Evolutionary conservation across 2,113 vertebrate genomes (phyloP), one percentile per base, ranked within the genome.

Genomic region (Spea bombifrons): DNA sequence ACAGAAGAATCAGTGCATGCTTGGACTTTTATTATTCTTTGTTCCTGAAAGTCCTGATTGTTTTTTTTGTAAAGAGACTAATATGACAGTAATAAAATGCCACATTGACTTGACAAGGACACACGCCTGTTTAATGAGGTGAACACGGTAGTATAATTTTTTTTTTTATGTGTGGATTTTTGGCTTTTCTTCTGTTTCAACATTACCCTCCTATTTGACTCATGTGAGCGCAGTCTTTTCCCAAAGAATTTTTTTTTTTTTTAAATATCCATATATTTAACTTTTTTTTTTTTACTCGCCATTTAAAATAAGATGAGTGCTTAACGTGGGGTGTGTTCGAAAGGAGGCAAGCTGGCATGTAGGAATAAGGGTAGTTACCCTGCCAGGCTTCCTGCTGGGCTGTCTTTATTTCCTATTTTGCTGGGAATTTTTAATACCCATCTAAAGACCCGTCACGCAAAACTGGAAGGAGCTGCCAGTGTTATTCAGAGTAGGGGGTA

Each of bases 221-320:
- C 43, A 80, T 80, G 77, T 80, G 71, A 73, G n/a, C 16, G 5
- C 9, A 85, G 83, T 84, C 65, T 87, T 85, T 85, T 86, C 84
- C 83, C 81, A 75, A 82, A 82, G 84, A 81, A 86, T 89, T 84
- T 75, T 57, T 13, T n/a, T 84, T 82, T 66, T 86, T 43, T 77
- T 84, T 3, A 8, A 52, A 52, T 30, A 30, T 30, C 30, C 30
- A 30, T 30, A 30, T 67, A 30, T 69, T 12, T 50, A n/a, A 3
- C 83, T 71, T 48, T 61, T 70, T 92, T 92, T 84, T 88, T 75
- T 88, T 69, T 16, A 86, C 85, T 90, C 86, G 86, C 92, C 30
- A 30, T 30, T 30, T 30, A 2, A 30, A 30, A 30, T 30, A 97
- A 93, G 90, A 97, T 98, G 97, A 95, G 90, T 91, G 87, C 92